Evolutionary conservation across 2,113 vertebrate species (phyloP), one percentile per base, ranked within the genome.

Genomic region (Mandrillus leucophaeus): DNA sequence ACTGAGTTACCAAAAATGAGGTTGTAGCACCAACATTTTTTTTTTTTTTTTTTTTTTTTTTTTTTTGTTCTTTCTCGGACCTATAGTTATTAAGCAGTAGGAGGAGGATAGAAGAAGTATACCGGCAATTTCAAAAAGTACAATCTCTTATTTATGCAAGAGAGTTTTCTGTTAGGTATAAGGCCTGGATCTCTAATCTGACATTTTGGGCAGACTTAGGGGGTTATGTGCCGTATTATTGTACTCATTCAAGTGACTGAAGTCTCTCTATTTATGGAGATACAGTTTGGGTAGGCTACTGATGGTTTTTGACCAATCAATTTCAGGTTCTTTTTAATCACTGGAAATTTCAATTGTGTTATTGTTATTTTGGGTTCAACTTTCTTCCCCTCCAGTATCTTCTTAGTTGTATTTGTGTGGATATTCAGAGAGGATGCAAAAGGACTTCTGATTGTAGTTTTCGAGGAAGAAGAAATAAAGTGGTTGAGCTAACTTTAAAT

Each of bases 211-310:
- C 5, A 50, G 30, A 72, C 13, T 72, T 72, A 18, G n/a, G 17
- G 3, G 0, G 1, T 12, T 30, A 85, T 10, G 16, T 45, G 1
- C 35, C 52, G 0, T 23, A 18, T n/a, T n/a, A 79, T 43, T 35
- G 4, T 66, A 4, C 6, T 57, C 9, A 13, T 38, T 16, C 13
- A 43, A 25, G 18, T 27, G 11, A 70, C 35, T 38, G 22, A 72
- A 30, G 78, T 55, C 40, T 17, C 25, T 72, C 30, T 66, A 16
- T 55, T 57, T 52, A 57, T 3, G 78, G 61, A 78, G 3, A 14
- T 72, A 20, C 81, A 72, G 4, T 78, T 82, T 78, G 6, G 0
- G 14, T 43, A 16, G 27, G 10, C n/a, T 7, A 70, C 1, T 68
- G 55, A 52, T 75, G 23, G 16, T 48, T 81, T 40, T 52, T 20